Evolutionary conservation across 2,888 invertebrate species (phyloP).

Genomic region (Hoplodrina ambigua): DNA sequence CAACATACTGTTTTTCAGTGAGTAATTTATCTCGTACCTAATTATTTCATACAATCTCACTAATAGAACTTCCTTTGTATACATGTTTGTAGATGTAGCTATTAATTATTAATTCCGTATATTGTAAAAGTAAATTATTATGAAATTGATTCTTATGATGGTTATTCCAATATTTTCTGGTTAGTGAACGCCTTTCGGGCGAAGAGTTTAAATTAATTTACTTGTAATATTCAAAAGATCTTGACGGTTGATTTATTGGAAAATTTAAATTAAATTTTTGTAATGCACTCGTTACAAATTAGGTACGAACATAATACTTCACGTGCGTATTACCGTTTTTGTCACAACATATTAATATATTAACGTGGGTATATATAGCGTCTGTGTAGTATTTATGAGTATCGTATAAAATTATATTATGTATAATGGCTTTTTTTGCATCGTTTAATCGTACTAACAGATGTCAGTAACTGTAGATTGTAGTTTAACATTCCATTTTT

Average conservation of each 20-base stretch:
- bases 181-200: conserved; percentile 78
- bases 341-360: conserved; percentile 56
- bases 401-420: conserved; percentile 56
- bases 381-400: conserved; percentile 60
- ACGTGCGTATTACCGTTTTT: conserved; percentile 40
- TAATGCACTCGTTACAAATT: conserved; percentile 66
- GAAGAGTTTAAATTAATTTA: conserved; percentile 63
- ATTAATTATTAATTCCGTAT: conserved; percentile 65
- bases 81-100: conserved; percentile 72
- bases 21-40: conserved; percentile 67
- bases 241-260: conserved; percentile 44
- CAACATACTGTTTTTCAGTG: conserved; percentile 64
- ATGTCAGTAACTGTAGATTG: conserved; percentile 78
- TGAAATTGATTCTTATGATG: conserved; percentile 81
- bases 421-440: conserved; percentile 59
- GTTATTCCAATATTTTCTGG: conserved; percentile 82
- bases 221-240: conserved; percentile 49
- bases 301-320: conserved; percentile 61
- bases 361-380: conserved; percentile 53
- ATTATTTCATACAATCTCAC: conserved; percentile 68
- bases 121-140: conserved; percentile 65
- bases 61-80: conserved; percentile 73
- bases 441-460: conserved; percentile 72
- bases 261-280: conserved; percentile 39
- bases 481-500: conserved; percentile 84